Conservation (phyloP, 2,797 vertebrate species). For the Tragelaphus eurycerus region DNA sequence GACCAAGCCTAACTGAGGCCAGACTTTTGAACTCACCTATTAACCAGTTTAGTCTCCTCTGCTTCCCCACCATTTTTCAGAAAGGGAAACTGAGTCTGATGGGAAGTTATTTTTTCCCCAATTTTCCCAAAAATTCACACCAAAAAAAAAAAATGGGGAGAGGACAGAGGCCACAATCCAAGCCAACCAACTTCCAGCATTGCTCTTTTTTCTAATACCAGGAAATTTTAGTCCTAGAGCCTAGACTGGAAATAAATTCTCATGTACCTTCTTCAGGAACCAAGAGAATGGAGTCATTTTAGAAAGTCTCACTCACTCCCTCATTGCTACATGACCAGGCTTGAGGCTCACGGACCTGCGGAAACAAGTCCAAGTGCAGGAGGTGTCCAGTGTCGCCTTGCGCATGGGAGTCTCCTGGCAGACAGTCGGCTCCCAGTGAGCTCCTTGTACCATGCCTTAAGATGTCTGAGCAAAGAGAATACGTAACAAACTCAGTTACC, state of each 20-base stretch:
- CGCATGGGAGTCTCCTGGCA: background rate
- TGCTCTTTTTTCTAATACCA: background rate
- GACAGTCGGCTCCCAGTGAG: background rate
- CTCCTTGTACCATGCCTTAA: background rate
- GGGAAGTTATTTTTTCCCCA: background rate
- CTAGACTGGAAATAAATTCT: background rate
- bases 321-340: background rate
- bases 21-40: background rate
- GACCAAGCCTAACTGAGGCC: background rate
- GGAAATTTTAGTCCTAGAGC: background rate
- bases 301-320: background rate
- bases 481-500: background rate
- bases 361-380: background rate
- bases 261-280: background rate
- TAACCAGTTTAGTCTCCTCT: background rate
- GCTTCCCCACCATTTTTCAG: background rate
- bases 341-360: accelerated
- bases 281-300: background rate
- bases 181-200: background rate
- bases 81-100: background rate
- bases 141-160: background rate
- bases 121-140: background rate
- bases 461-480: background rate
- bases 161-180: background rate
- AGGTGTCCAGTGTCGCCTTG: accelerated